A percentile compares a stretch with the other conserved stretches of the same genome.
These are phyloP conservation scores for Emydura subglobosa DNA, from an alignment of 2,113 vertebrate species.

Conservation along the genomic window DNA sequence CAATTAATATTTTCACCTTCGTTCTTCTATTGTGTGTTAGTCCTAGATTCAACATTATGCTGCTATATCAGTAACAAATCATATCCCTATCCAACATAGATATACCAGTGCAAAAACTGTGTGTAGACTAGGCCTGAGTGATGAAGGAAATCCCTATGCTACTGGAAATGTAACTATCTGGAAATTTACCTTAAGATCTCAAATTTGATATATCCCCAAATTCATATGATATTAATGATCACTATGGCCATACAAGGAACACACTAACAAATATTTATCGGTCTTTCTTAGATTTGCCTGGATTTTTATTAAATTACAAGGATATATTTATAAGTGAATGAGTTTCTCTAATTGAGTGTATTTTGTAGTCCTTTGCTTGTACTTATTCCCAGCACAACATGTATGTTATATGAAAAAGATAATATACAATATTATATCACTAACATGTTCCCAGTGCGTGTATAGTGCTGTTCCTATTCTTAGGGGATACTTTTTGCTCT, in stretches of 20 bases:
- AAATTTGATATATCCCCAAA: background rate
- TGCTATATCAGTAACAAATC: background rate
- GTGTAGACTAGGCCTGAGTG: background rate
- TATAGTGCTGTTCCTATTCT: background rate
- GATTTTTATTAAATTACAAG: background rate
- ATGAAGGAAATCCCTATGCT: background rate
- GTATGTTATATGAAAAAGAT: background rate
- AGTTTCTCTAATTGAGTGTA: background rate
- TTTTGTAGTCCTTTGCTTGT: background rate
- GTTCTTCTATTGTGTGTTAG: background rate
- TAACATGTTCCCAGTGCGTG: accelerated
- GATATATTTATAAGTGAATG: background rate
- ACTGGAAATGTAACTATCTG: background rate
- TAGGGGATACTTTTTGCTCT: background rate
- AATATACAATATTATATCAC: accelerated
- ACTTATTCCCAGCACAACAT: background rate
- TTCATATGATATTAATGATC: background rate
- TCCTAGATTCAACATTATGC: background rate
- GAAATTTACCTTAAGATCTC: background rate
- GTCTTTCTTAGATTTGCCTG: accelerated
- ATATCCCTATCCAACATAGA: background rate
- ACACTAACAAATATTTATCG: accelerated
- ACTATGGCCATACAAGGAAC: background rate
- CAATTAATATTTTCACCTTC: background rate
- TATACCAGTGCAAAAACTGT: background rate